A percentile compares a stretch with the other conserved stretches of the same genome.
Conservation (phyloP, 2,888 invertebrate species). For the Leuctra nigra region DNA sequence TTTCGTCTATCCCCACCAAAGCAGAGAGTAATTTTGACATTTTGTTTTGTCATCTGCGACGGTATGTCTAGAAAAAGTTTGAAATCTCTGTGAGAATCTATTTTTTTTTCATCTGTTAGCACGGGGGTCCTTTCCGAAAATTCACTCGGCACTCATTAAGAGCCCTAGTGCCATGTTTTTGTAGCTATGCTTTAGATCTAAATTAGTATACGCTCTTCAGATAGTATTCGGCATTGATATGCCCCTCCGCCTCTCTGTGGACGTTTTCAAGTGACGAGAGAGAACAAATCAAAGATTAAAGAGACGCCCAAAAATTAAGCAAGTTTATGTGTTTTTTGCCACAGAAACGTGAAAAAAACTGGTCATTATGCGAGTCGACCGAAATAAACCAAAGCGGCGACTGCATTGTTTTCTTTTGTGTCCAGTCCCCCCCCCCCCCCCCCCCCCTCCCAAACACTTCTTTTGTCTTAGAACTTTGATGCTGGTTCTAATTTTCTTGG, state of each 20-base stretch:
- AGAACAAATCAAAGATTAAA: conserved; percentile 9
- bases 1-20: too few species aligned
- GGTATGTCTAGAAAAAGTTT: background rate
- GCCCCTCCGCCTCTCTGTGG: background rate
- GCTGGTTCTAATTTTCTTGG: background rate
- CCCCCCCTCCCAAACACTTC: background rate
- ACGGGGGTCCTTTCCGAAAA: conserved; percentile 4
- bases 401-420: conserved; percentile 3
- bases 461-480: conserved; percentile 1
- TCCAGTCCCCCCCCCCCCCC: too few species aligned
- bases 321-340: background rate
- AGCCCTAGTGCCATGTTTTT: background rate
- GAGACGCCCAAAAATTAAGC: conserved; percentile 3
- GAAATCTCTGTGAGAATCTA: conserved; percentile 2
- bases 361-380: conserved; percentile 7
- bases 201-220: background rate
- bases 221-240: too few species aligned
- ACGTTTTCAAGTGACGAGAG: background rate
- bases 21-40: conserved; percentile 3
- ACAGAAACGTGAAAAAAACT: conserved; percentile 4
- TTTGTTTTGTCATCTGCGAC: conserved; percentile 3
- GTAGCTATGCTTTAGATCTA: background rate
- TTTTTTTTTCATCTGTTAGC: background rate
- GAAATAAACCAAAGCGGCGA: background rate
- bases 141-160: conserved; percentile 7